phyloP scores from a whole-genome alignment of 1,140 invertebrate species.

The Sipha flava region DNA sequence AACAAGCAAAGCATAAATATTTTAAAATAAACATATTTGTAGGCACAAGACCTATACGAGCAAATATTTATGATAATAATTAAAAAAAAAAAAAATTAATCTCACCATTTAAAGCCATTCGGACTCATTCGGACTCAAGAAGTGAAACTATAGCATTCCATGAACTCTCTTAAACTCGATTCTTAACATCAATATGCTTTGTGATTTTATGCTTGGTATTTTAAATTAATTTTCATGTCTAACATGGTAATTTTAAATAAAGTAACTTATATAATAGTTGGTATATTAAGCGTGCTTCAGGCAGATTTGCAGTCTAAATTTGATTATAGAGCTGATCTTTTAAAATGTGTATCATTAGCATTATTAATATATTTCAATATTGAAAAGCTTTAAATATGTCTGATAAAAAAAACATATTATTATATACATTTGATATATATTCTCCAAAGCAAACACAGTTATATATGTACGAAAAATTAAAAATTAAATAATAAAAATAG shows the following conservation, averaged over 20 bases:
- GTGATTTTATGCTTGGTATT: not conserved
- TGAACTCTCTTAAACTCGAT: not conserved
- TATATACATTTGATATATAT: not conserved
- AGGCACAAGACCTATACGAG: not conserved
- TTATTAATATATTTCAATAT: constrained; percentile 6
- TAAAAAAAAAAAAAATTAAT: not conserved
- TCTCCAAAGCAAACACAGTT: not conserved
- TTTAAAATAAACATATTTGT: not conserved
- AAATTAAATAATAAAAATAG: not conserved
- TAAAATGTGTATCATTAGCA: not conserved
- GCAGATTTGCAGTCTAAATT: not conserved
- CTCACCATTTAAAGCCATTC: constrained; percentile 30
- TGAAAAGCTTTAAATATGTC: not conserved
- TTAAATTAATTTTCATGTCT: not conserved
- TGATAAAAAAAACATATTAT: not conserved
- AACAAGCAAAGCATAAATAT: not conserved
- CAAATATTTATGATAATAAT: not conserved
- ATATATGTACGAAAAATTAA: not conserved
- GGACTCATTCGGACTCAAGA: constrained; percentile 25
- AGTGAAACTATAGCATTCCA: constrained; percentile 9
- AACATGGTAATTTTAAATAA: not conserved
- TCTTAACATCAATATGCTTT: not conserved
- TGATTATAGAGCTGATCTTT: not conserved
- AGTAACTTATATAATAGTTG: not conserved
- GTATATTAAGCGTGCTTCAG: constrained; percentile 29